Conservation (phyloP, 1,140 invertebrate species). For the Notospermus geniculatus region DNA sequence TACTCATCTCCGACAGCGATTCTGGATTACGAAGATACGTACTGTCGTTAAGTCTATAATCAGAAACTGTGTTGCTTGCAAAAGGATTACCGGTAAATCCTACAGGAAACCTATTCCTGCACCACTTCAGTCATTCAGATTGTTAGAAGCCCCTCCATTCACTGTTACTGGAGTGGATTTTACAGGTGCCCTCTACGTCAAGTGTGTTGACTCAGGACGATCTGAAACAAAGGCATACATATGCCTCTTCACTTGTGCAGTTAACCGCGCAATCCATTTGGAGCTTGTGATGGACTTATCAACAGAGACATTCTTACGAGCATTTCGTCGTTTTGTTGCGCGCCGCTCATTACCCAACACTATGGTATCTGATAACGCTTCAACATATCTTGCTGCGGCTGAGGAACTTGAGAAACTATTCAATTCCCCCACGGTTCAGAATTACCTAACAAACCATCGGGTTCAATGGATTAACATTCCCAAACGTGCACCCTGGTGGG, state of each 20-base stretch:
- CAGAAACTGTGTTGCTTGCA: too few relatives aligned
- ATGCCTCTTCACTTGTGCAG: slow-evolving; percentile 4
- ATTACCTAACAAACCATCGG: neutral
- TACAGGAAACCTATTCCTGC: too few relatives aligned
- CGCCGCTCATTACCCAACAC: slow-evolving; percentile 9
- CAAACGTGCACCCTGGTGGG: slow-evolving; percentile 41
- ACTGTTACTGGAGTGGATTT: slow-evolving; percentile 13
- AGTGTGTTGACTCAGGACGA: too few relatives aligned
- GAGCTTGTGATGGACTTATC: slow-evolving; percentile 15
- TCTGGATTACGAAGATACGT: too few relatives aligned
- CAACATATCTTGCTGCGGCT: slow-evolving; percentile 2
- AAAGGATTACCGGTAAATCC: too few relatives aligned
- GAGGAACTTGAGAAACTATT: slow-evolving; percentile 3
- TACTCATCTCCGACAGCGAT: too few relatives aligned
- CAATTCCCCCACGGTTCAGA: neutral
- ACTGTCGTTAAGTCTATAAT: too few relatives aligned
- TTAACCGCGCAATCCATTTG: slow-evolving; percentile 13
- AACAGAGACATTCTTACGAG: slow-evolving; percentile 13
- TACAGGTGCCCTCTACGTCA: neutral
- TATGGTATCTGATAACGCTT: slow-evolving; percentile 20
- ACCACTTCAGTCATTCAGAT: too few relatives aligned
- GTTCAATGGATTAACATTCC: slow-evolving; percentile 28
- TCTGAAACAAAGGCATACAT: neutral
- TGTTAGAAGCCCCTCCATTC: slow-evolving; percentile 9
- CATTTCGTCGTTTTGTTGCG: slow-evolving; percentile 18